phyloP scores from a whole-genome alignment of 2,797 vertebrate species.

The Myripristis murdjan region DNA sequence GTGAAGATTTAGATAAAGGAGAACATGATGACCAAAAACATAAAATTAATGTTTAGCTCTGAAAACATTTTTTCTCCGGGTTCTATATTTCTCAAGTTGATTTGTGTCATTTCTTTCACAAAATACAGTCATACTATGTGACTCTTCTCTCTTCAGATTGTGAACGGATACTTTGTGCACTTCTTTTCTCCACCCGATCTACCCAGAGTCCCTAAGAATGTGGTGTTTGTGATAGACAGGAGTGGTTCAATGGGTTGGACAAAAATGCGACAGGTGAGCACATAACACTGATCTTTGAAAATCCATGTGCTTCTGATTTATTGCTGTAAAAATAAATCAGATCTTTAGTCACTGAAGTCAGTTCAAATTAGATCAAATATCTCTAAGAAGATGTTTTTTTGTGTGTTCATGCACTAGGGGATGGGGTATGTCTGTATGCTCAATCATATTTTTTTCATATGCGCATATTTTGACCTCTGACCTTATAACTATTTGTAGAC shows the following conservation, averaged over 20 bases:
- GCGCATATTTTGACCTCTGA: conserved; percentile 8
- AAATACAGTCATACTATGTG: too few species aligned
- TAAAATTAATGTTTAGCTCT: too few species aligned
- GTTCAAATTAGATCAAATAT: too few species aligned
- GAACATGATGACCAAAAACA: too few species aligned
- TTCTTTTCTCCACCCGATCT: conserved; percentile 92
- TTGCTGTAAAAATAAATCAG: not conserved
- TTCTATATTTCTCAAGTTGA: too few species aligned
- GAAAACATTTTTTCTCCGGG: too few species aligned
- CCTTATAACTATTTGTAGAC: conserved; percentile 81
- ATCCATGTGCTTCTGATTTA: not conserved
- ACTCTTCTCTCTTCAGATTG: too few species aligned
- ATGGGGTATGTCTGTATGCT: not conserved
- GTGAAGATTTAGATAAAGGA: conserved; percentile 93
- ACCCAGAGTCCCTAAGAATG: conserved; percentile 88
- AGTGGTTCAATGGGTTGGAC: conserved; percentile 90
- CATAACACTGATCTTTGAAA: not conserved
- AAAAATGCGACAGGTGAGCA: conserved; percentile 87
- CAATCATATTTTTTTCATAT: not conserved
- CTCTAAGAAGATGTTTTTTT: too few species aligned
- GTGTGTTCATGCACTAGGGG: not conserved
- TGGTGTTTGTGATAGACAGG: conserved; percentile 92
- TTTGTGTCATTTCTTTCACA: too few species aligned
- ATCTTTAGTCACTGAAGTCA: too few species aligned
- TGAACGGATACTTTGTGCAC: conserved; percentile 97